phyloP scores from a whole-genome alignment of 2,888 invertebrate species.

The Invenusta paracnida region DNA sequence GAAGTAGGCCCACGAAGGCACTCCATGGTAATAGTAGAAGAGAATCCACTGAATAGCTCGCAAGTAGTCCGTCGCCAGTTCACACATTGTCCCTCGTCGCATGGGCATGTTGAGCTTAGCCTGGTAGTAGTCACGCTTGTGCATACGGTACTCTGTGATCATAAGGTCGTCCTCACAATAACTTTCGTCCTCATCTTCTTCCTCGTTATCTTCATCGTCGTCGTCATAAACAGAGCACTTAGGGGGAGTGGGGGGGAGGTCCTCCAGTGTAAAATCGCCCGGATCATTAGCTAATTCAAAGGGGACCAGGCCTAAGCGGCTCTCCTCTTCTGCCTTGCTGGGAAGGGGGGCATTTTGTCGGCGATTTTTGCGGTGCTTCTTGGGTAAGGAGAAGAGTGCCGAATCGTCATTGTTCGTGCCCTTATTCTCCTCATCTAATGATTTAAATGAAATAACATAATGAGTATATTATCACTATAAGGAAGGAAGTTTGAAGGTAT shows the following conservation, averaged over 20 bases:
- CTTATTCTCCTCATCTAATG: neutral
- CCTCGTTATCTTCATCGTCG: neutral
- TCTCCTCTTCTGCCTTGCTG: neutral
- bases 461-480: no score
- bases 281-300: neutral
- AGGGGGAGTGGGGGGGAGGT: neutral
- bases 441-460: no score
- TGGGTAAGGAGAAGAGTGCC: neutral
- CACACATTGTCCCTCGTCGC: neutral
- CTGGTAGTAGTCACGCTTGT: constrained; percentile 38
- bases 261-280: neutral
- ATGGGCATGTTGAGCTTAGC: constrained; percentile 21
- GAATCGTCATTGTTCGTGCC: neutral
- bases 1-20: constrained; percentile 91
- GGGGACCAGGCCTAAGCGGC: neutral
- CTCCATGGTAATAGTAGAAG: constrained; percentile 90
- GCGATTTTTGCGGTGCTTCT: neutral
- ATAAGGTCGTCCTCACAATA: constrained; percentile 20
- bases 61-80: constrained; percentile 61
- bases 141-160: neutral
- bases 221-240: neutral
- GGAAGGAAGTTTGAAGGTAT: no score
- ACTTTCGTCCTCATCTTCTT: neutral
- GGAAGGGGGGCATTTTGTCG: no score
- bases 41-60: constrained; percentile 92